These are phyloP conservation scores for Stegodyphus mimosarum DNA, from an alignment of 1,140 invertebrate species.

Conservation along the genomic window DNA sequence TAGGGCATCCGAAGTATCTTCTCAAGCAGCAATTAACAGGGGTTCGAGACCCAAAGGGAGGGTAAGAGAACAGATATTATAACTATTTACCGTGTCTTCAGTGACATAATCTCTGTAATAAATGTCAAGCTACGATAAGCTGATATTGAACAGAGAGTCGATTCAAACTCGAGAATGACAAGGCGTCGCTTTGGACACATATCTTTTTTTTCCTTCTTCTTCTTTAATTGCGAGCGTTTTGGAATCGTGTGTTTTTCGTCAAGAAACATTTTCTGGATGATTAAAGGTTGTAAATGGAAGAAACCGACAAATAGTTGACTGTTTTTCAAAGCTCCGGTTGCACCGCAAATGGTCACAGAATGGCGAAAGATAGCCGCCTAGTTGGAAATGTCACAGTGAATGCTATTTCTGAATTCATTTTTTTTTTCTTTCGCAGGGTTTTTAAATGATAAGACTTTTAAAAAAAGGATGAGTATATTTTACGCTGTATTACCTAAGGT, in stretches of 20 bases:
- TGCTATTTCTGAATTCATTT: too few relatives aligned
- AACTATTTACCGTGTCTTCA: slow-evolving; percentile 36
- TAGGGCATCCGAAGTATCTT: slow-evolving; percentile 16
- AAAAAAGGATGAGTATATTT: too few relatives aligned
- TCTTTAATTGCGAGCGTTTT: not conserved
- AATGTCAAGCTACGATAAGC: slow-evolving; percentile 23
- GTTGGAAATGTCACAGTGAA: too few relatives aligned
- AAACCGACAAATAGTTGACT: slow-evolving; percentile 14
- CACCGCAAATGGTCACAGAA: too few relatives aligned
- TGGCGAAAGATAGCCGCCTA: too few relatives aligned
- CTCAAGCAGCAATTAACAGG: slow-evolving; percentile 4
- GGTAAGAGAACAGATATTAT: not conserved
- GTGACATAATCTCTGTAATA: slow-evolving; percentile 31
- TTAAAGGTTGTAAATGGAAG: slow-evolving; percentile 11
- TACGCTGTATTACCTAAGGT: too few relatives aligned
- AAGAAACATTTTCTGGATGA: slow-evolving; percentile 24
- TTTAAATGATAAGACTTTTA: too few relatives aligned
- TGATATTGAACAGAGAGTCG: slow-evolving; percentile 20
- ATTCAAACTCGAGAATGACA: slow-evolving; percentile 1
- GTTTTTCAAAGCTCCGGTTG: too few relatives aligned
- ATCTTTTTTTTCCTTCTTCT: not conserved
- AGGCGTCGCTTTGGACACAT: not conserved
- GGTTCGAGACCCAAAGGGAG: not conserved
- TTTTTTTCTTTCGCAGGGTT: too few relatives aligned
- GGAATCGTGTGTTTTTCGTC: slow-evolving; percentile 26